phyloP scores from a whole-genome alignment of 35 echinoderm and acorn worm genomes.

The Heliocidaris erythrogramma region DNA sequence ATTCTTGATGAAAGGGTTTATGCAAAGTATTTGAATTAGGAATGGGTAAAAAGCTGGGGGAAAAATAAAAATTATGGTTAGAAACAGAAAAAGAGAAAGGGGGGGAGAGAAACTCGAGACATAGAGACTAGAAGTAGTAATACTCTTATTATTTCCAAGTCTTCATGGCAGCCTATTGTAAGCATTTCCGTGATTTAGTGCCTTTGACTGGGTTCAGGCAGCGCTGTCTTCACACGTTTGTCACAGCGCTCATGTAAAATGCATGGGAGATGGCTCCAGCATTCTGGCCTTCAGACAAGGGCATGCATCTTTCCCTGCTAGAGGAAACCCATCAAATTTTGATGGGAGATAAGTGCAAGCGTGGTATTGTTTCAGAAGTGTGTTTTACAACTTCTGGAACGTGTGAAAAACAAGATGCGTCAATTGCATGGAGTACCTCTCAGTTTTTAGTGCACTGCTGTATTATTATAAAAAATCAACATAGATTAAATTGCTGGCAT shows the following conservation, averaged over 20 bases:
- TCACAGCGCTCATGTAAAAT: slow-evolving; percentile 23
- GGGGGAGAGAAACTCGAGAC: background rate
- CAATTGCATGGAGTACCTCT: background rate
- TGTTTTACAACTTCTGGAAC: background rate
- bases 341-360: slow-evolving; percentile 17
- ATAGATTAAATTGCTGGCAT: background rate
- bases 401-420: background rate
- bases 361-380: background rate
- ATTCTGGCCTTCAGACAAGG: background rate
- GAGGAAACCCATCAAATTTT: slow-evolving; percentile 26
- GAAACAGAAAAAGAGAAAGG: background rate
- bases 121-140: background rate
- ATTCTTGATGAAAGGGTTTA: background rate
- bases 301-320: slow-evolving; percentile 16
- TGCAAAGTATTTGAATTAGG: too few relatives aligned
- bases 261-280: slow-evolving; percentile 17
- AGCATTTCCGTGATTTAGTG: slow-evolving; percentile 31
- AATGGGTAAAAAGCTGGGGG: background rate
- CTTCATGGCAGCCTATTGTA: background rate
- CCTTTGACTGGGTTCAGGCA: background rate
- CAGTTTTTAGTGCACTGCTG: background rate
- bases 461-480: background rate
- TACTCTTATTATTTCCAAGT: background rate
- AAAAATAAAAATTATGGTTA: background rate
- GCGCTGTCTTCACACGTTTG: slow-evolving; percentile 25